Evolutionary conservation across 2,797 vertebrate genomes (phyloP).

Genomic region (Todus mexicanus): DNA sequence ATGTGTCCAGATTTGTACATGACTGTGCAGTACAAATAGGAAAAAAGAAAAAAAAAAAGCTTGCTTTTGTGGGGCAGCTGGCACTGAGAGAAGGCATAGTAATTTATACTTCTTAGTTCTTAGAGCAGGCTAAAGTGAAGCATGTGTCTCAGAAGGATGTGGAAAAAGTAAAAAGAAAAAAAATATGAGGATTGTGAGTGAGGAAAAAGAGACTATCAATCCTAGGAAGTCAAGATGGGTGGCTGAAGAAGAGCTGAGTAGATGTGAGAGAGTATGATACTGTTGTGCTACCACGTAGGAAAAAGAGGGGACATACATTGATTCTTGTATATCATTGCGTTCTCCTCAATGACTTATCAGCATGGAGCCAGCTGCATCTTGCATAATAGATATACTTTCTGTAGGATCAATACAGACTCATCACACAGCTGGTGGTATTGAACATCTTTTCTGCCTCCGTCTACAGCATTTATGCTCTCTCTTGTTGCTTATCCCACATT

Average conservation of each 20-base stretch:
- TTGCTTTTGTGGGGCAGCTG: too few species aligned
- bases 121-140: background rate
- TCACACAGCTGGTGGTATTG: conserved; percentile 52
- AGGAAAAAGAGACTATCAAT: background rate
- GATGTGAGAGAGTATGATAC: background rate
- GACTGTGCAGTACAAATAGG: background rate
- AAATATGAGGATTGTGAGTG: background rate
- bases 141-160: background rate
- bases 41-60: background rate
- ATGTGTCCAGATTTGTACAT: background rate
- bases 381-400: conserved; percentile 56
- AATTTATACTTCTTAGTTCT: background rate
- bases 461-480: conserved; percentile 10
- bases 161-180: background rate
- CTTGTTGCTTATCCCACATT: conserved; percentile 3
- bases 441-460: conserved; percentile 30
- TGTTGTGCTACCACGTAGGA: background rate
- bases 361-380: conserved; percentile 41
- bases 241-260: background rate
- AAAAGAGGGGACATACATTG: background rate
- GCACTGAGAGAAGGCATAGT: background rate
- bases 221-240: background rate
- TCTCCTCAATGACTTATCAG: conserved; percentile 57
- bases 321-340: conserved; percentile 29
- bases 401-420: conserved; percentile 53